A percentile compares a stretch with the other conserved stretches of the same genome.
Evolutionary conservation across 2,888 invertebrate species (phyloP).

Genomic region (Dusona sp.): DNA sequence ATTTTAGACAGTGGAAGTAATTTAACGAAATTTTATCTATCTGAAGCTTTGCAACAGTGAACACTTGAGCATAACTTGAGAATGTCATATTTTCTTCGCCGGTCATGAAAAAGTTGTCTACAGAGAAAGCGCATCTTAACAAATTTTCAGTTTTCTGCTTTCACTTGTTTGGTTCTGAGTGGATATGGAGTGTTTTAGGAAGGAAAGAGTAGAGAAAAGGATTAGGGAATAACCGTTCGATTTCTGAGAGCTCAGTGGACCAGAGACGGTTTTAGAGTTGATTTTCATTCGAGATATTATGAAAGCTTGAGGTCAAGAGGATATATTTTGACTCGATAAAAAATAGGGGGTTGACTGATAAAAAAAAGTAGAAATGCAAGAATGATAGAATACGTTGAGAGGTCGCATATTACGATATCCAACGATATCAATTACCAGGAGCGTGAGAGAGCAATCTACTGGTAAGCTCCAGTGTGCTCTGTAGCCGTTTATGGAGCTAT

Average conservation of each 20-base stretch:
- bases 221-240: not conserved
- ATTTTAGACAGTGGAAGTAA: not conserved
- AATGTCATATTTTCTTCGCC: conserved; percentile 7
- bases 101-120: conserved; percentile 4
- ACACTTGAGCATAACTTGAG: not conserved
- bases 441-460: conserved; percentile 42
- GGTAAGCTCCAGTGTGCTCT: conserved; percentile 35
- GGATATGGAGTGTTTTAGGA: not conserved
- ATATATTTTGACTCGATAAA: conserved; percentile 34
- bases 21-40: not conserved
- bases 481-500: conserved; percentile 77
- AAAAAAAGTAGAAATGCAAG: conserved; percentile 46
- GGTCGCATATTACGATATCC: conserved; percentile 73
- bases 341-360: conserved; percentile 5
- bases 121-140: not conserved
- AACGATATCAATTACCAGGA: conserved; percentile 74
- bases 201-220: not conserved
- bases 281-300: conserved; percentile 29
- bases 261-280: not conserved
- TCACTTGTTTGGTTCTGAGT: not conserved
- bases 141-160: conserved; percentile 19
- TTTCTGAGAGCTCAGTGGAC: not conserved
- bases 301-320: conserved; percentile 43
- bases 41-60: not conserved
- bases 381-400: conserved; percentile 62